Base-by-base conservation (phyloP, 2,113 vertebrate genomes). In the Sisor rabdophorus region DNA sequence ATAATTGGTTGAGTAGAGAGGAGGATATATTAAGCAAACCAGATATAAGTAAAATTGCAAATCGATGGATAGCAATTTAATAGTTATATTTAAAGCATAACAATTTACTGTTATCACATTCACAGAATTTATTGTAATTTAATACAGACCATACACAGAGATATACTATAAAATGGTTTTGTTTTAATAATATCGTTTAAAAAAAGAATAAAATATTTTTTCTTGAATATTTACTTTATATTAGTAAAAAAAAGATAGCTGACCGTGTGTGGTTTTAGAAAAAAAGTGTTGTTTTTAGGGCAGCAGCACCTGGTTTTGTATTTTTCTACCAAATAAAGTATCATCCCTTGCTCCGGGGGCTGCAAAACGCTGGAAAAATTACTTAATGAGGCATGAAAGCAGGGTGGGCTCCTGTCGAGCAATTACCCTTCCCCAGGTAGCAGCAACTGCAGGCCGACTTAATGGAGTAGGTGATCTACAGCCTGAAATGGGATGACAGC, bases 301-400 rank as follows among this genome's bases (percentile, higher is more conserved):
- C 58, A 61, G 68, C 74, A 54, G 74, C 16, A 20, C 20, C 64
- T 79, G 64, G 64, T 75, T 76, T 79, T 71, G 80, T 70, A 79
- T 80, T 80, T 76, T 50, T 30, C 61, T 19, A 72, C 74, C 17
- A 72, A 82, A 61, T 40, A 44, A 52, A 81, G 80, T 40, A 1
- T 69, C 73, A 80, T 64, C 30, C 4, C 56, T 74, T 55, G 24
- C 70, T 68, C 28, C 8, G 60, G 68, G 58, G 61, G 67, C 59
- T 70, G 65, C 26, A 32, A 75, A 78, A 80, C 17, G 52, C 64
- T 74, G 55, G 76, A 70, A n/a, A 80, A 83, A 79, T 78, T 20
- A 12, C 54, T 70, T 84, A 84, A 86, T 80, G 81, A 84, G 81
- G 79, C 71, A 36, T 84, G 79, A 86, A 82, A 78, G 59, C 77